phyloP scores from a whole-genome alignment of 2,797 vertebrate species.

The Acanthis flammea region DNA sequence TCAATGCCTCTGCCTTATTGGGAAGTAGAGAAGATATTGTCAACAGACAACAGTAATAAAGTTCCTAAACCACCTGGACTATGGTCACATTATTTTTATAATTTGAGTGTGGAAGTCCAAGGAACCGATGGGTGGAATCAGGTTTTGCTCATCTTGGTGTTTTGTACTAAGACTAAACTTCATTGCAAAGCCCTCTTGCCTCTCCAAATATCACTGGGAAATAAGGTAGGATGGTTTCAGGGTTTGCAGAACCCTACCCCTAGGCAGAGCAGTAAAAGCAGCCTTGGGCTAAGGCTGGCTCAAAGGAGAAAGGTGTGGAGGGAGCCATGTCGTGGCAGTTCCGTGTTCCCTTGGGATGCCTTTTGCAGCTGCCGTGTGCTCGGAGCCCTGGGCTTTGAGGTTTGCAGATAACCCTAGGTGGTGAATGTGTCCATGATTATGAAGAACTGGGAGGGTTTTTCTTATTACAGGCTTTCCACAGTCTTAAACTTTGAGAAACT shows the following conservation, averaged over 20 bases:
- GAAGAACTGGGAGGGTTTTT: not conserved
- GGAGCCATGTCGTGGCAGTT: too few species aligned
- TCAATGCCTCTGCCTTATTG: not conserved
- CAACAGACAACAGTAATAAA: not conserved
- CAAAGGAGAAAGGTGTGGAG: too few species aligned
- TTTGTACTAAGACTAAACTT: not conserved
- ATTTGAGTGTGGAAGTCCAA: not conserved
- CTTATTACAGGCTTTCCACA: not conserved
- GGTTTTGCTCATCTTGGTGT: not conserved
- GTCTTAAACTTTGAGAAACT: not conserved
- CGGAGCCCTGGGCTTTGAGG: too few species aligned
- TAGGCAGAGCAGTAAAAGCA: too few species aligned
- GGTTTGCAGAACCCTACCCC: too few species aligned
- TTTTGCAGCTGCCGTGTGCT: too few species aligned
- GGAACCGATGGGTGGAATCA: not conserved
- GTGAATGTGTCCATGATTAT: accelerated
- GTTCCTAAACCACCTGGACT: not conserved
- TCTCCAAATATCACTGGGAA: not conserved
- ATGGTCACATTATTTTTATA: not conserved
- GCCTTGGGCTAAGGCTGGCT: too few species aligned
- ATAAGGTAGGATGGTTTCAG: not conserved
- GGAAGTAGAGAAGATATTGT: not conserved
- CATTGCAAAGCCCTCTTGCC: not conserved
- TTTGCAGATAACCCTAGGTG: too few species aligned
- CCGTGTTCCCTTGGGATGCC: too few species aligned